phyloP scores from a whole-genome alignment of 1,140 invertebrate species.

The Aethina tumida region DNA sequence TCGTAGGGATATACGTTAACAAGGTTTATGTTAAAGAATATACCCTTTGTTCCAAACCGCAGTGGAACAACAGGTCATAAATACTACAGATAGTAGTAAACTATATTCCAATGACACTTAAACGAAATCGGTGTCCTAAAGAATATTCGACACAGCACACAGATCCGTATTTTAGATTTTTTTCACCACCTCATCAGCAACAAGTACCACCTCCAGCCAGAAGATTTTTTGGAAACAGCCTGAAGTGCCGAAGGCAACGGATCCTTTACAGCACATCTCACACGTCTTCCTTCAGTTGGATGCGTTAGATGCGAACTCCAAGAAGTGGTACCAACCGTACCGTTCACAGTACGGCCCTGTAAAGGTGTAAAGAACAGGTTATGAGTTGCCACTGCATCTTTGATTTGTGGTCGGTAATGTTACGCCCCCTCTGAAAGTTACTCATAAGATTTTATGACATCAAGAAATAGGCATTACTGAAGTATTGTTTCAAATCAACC shows the following conservation, averaged over 20 bases:
- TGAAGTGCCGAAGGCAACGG: background rate
- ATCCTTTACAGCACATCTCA: background rate
- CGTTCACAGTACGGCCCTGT: slow-evolving; percentile 17
- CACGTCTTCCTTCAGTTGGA: background rate
- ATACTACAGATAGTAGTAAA: slow-evolving; percentile 31
- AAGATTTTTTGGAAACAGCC: background rate
- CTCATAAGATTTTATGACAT: slow-evolving; percentile 18
- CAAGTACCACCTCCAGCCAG: background rate
- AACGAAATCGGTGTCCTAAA: slow-evolving; percentile 33
- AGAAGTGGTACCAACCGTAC: too few species aligned
- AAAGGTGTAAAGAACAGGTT: slow-evolving; percentile 19
- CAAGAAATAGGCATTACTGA: slow-evolving; percentile 9
- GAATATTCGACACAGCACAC: slow-evolving; percentile 27
- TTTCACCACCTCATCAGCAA: background rate
- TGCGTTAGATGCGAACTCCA: too few species aligned
- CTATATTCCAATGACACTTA: slow-evolving; percentile 32
- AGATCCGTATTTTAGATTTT: slow-evolving; percentile 21
- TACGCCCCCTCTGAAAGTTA: slow-evolving; percentile 20
- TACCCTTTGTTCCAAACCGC: slow-evolving; percentile 33
- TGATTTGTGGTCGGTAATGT: slow-evolving; percentile 25
- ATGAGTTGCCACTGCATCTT: slow-evolving; percentile 22
- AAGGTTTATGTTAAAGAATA: slow-evolving; percentile 32
- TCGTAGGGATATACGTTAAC: slow-evolving; percentile 31
- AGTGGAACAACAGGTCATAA: slow-evolving; percentile 33
- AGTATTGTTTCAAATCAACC: slow-evolving; percentile 8